These are phyloP conservation scores for Propithecus deckenii DNA, from an alignment of 2,797 vertebrate genomes.

Conservation along the genomic window DNA sequence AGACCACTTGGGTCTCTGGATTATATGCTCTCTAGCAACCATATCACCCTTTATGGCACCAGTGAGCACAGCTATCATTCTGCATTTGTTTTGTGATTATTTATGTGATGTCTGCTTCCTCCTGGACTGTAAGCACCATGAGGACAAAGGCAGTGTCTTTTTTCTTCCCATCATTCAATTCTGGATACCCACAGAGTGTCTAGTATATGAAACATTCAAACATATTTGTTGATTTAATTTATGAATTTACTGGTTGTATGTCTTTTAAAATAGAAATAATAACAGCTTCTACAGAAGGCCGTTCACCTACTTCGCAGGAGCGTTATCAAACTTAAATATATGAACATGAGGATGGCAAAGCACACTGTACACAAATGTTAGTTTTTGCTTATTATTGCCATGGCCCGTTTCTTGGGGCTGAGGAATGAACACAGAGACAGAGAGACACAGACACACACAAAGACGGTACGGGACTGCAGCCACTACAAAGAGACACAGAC, in stretches of 20 bases:
- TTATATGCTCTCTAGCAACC: background rate
- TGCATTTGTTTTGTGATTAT: background rate
- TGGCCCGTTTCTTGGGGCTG: too few relatives aligned
- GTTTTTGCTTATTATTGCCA: background rate
- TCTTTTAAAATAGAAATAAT: conserved; percentile 5
- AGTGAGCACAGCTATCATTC: background rate
- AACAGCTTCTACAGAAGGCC: background rate
- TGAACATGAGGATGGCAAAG: background rate
- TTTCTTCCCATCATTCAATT: background rate
- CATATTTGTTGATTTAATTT: background rate
- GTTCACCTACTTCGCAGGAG: background rate
- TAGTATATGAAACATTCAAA: background rate
- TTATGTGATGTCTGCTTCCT: background rate
- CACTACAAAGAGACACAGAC: too few relatives aligned
- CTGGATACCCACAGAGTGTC: background rate
- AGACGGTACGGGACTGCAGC: too few relatives aligned
- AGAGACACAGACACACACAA: too few relatives aligned
- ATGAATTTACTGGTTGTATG: background rate
- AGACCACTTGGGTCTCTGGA: background rate
- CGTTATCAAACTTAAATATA: background rate
- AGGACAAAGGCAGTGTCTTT: background rate
- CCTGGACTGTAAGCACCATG: background rate
- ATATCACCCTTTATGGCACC: background rate
- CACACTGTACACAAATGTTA: background rate
- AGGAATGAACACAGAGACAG: too few relatives aligned